Base-by-base conservation (phyloP, 2,888 invertebrate genomes). In the Heliconius aoede region DNA sequence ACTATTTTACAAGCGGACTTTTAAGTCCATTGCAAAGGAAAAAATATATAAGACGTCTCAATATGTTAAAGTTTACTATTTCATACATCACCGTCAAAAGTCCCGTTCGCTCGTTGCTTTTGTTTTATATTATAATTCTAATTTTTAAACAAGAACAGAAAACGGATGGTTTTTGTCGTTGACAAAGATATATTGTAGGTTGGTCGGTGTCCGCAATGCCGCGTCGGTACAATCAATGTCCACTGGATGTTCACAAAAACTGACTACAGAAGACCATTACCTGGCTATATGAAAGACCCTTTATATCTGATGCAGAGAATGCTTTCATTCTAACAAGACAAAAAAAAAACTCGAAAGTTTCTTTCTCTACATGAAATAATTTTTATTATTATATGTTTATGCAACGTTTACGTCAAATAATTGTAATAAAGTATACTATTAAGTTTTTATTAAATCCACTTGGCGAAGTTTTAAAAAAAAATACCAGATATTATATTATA, bases 81-180 rank as follows among this genome's bases (percentile, higher is more conserved):
- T 24, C 28, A 40, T 58, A 64, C 51, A 60, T 62, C 64, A 73
- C 69, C 74, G 75, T 72, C 72, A 68, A 30, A 82, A 83, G 85
- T 85, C 84, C 86, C 87, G 84, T 87, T 86, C 79, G 76, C 80
- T 84, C 82, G 83, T 84, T 83, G 36, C 84, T 81, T 86, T 86
- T 85, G 88, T 89, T 87, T 86, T 77, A 73, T 58, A 90, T 89
- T 89, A 87, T 88, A 85, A 93, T 93, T 92, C 88, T 88, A 93
- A 93, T 91, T 92, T 91, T 87, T 91, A 86, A 88, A 84, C 91
- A 92, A 89, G 91, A 91, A 93, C 92, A 92, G 91, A 85, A 84
- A 85, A 86, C 90, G 89, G 89, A 88, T 91, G 89, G 86, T 68
- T 83, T 36, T 84, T 79, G 83, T 82, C 85, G 85, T 83, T 89